Base-by-base conservation (phyloP, 2,797 vertebrate species). In the Paratrypauchen microcephalus region DNA sequence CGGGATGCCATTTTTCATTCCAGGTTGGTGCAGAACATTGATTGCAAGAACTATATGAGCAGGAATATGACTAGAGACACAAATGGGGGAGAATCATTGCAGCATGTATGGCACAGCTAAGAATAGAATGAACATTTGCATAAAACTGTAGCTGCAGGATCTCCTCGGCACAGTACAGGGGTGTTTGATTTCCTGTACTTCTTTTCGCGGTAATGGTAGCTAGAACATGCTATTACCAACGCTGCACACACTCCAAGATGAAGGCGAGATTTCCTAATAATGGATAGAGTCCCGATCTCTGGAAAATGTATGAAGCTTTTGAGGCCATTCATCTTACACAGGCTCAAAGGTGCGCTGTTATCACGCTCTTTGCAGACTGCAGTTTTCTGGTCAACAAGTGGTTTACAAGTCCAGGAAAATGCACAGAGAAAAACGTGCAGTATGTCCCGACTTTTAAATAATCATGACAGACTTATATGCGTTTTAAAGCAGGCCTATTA, bases 91-190 rank as follows among this genome's bases (percentile, higher is more conserved):
- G 55, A 69, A 26, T 50, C 7, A 69, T 54, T 39, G 23, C 69
- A 75, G 66, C 48, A 73, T 58, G 30, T 60, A 58, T 67, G 72
- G 36, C 4, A 24, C 69, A 28, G 75, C 68, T 76, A 78, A 74
- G 72, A 76, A 81, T 72, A 84, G 73, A 77, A 65, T 64, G 1
- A 11, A 1, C 56, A 87, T 86, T 87, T 77, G 63, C 80, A 84
- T 87, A 68, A 67, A 73, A 77, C 58, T 67, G 68, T 28, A 66
- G 48, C 60, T 69, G 68, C 55, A 9, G 50, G 65, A 61, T 72
- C 57, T 64, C 41, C 48, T 55, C 19, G 48, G 24, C 65, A 57
- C 55, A 66, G 54, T 16, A 9, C 23, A 54, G 56, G 58, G 7
- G 26, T 66, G 65, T 69, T 73, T 68, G 55, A 78, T 66, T 68